Evolutionary conservation across 2,888 invertebrate species (phyloP), one percentile per base, ranked within the genome.

Genomic region (Mamestra brassicae): DNA sequence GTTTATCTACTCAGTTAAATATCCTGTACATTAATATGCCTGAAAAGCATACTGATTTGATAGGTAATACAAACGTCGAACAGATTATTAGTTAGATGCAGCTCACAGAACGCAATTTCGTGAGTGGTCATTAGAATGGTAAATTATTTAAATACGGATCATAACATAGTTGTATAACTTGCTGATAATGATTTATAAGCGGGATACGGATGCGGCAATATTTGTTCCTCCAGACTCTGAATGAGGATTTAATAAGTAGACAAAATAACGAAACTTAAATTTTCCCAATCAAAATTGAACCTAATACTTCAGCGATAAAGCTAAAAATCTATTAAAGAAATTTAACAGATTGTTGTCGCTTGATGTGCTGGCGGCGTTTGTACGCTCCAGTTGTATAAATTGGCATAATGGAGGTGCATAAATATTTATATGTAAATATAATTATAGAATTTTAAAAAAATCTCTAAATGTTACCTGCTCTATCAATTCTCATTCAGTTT

Each of bases 401-500:
- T 70, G 58, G 52, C 72, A 75, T 77, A 80, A 71, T 78, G 74
- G 36, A 70, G 50, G 17, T 71, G 66, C 78, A 73, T 66, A 72
- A 36, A 63, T 74, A 65, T 74, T 57, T 62, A 58, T 69, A 69
- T 50, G 57, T 80, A 36, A 65, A 69, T 75, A 76, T 76, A 65
- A 76, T 71, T 72, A 70, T 72, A 63, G 47, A 67, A 79, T 80
- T 26, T 26, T 77, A 79, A 81, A 83, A 78, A 78, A 76, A 15
- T 67, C 67, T 72, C 83, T 85, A 87, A 89, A 90, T 88, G 89
- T 88, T 90, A 89, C 89, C 85, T 88, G 88, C 86, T 88, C 87
- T 86, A 88, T 88, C 87, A 89, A 90, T 88, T 89, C 88, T 68
- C 76, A 86, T 85, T 88, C 87, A 90, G 83, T 90, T 91, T 92